phyloP scores from a whole-genome alignment of 2,113 vertebrate species.

The Mesocricetus auratus region DNA sequence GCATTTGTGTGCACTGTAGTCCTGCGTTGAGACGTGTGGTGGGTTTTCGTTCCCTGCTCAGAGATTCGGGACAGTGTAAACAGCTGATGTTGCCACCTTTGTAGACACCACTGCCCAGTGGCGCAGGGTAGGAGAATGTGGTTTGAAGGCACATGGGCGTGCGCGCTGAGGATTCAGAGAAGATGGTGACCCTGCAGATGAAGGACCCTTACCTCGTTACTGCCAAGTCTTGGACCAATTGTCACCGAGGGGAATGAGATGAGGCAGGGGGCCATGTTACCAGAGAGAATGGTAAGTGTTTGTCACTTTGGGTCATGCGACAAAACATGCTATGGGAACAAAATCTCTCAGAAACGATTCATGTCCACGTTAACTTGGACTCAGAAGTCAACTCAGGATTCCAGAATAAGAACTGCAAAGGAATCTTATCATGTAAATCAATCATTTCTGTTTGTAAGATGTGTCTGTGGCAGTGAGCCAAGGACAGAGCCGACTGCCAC shows the following conservation, averaged over 20 bases:
- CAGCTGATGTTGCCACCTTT: not conserved
- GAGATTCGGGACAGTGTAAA: not conserved
- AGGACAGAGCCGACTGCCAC: not conserved
- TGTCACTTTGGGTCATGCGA: not conserved
- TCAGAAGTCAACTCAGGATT: not conserved
- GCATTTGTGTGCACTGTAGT: not conserved
- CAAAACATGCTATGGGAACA: not conserved
- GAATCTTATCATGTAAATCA: not conserved
- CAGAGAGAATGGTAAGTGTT: rapidly evolving
- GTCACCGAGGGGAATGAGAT: not conserved
- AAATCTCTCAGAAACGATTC: not conserved
- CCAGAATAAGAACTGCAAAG: not conserved
- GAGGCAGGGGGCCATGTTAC: not conserved
- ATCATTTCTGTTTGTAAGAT: not conserved
- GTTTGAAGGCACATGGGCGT: not conserved
- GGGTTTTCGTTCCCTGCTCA: not conserved
- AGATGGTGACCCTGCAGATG: not conserved
- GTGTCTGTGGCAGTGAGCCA: not conserved
- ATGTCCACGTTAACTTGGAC: not conserved
- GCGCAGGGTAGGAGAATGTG: not conserved
- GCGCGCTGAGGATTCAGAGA: not conserved
- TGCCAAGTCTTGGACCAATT: not conserved
- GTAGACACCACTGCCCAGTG: not conserved
- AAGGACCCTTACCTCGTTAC: rapidly evolving
- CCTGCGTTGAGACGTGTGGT: not conserved